Conservation (phyloP, 2,888 invertebrate genomes). For the Zygothrica quintamaculata region DNA sequence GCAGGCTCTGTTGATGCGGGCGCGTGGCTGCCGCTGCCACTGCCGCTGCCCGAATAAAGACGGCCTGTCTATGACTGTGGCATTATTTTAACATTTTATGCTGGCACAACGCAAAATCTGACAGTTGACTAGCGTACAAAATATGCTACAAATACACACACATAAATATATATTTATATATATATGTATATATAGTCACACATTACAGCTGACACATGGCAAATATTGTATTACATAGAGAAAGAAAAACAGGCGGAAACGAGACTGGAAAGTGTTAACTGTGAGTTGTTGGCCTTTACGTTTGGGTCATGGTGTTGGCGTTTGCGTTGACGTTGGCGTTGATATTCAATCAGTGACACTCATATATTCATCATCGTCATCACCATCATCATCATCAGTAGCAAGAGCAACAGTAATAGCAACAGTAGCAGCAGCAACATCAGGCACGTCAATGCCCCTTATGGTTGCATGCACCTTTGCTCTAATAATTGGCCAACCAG, state of each 20-base stretch:
- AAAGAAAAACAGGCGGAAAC: slow-evolving; percentile 64
- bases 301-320: slow-evolving; percentile 31
- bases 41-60: slow-evolving; percentile 69
- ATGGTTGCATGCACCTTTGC: slow-evolving; percentile 54
- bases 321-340: slow-evolving; percentile 51
- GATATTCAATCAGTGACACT: slow-evolving; percentile 76
- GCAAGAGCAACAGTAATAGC: slow-evolving; percentile 10
- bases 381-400: slow-evolving; percentile 21
- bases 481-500: slow-evolving; percentile 71
- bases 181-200: not conserved
- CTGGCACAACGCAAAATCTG: slow-evolving; percentile 80
- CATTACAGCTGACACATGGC: slow-evolving; percentile 45
- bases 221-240: slow-evolving; percentile 63
- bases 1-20: slow-evolving; percentile 51
- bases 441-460: not conserved
- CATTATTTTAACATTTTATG: slow-evolving; percentile 81
- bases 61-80: slow-evolving; percentile 71
- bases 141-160: slow-evolving; percentile 58
- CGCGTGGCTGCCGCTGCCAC: too few relatives aligned
- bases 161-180: slow-evolving; percentile 11
- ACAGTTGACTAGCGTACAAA: slow-evolving; percentile 79
- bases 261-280: slow-evolving; percentile 74
- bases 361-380: slow-evolving; percentile 69
- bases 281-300: slow-evolving; percentile 33
- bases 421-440: slow-evolving; percentile 7